Base-by-base conservation (phyloP, 2,888 invertebrate genomes). In the Eupithecia centaureata region DNA sequence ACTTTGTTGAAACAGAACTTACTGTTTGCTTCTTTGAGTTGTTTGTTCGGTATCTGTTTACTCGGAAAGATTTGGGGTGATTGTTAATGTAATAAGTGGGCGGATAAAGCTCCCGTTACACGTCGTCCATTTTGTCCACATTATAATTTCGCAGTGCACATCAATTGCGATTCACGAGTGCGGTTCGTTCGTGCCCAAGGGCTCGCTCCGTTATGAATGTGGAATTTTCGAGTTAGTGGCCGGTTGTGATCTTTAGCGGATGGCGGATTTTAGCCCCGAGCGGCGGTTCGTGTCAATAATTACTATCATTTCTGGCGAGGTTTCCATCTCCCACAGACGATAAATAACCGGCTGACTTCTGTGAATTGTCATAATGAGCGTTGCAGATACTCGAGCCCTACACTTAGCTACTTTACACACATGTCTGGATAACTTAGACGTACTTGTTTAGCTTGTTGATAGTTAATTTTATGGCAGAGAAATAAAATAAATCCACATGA, bases 241-340 rank as follows among this genome's bases (percentile, higher is more conserved):
- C 82, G 86, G 85, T 87, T 89, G 86, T 86, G 86, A 88, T 90
- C 86, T 87, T 88, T 84, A 79, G 80, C 76, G 86, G 80, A 82
- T 81, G 86, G 84, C 77, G 81, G 80, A 82, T 82, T 82, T 83
- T 82, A 74, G 84, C 87, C 85, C 76, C 77, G 74, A 79, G 86
- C 88, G 82, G 76, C 73, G 77, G 82, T 91, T 89, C 91, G 90
- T 91, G 92, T 91, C 91, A 92, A 89, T 92, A 92, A 92, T 92
- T 89, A 91, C 91, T 89, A 90, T 90, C 80, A 92, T 91, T 90
- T 87, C 85, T 81, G 78, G 78, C 81, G 76, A 79, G 79, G 85
- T 87, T 88, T 85, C 85, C 91, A 89, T 87, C 86, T 86, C 83
- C 83, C 82, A 81, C 85, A 81, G 82, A 72, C 84, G 84, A 87